A percentile compares a stretch with the other conserved stretches of the same genome.
Conservation (phyloP, 2,797 vertebrate species). For the Tarsius wallacei region DNA sequence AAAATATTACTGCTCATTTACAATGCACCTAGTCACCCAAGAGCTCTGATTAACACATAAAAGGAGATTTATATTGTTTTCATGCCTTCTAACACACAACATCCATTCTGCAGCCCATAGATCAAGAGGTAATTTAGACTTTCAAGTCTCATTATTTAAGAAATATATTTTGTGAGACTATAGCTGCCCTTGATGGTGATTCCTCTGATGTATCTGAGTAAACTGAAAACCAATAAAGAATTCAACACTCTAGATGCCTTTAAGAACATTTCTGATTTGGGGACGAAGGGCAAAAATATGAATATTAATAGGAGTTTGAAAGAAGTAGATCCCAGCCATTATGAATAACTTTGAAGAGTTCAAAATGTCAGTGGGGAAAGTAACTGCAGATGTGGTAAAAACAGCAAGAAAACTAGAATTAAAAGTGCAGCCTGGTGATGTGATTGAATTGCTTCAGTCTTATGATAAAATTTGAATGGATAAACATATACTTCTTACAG, state of each 20-base stretch:
- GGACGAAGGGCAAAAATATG: neutral
- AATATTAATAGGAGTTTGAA: neutral
- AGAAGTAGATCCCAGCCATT: neutral
- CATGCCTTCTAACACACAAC: neutral
- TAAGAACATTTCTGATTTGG: neutral
- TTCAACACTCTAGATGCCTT: neutral
- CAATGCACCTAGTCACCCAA: neutral
- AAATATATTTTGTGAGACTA: neutral
- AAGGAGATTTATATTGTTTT: neutral
- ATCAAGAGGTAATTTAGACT: neutral
- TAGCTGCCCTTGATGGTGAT: neutral
- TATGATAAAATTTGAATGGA: neutral
- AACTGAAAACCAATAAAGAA: neutral
- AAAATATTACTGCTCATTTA: neutral
- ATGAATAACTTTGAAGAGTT: neutral
- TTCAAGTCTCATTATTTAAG: neutral
- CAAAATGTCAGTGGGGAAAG: neutral
- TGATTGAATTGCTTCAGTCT: neutral
- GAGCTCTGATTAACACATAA: neutral
- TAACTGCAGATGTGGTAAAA: neutral
- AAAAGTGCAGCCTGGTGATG: neutral
- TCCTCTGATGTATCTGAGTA: neutral
- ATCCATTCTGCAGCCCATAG: neutral
- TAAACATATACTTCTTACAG: neutral
- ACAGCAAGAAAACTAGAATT: neutral